Base-by-base conservation (phyloP, 2,797 vertebrate species). In the Pangasius djambal region DNA sequence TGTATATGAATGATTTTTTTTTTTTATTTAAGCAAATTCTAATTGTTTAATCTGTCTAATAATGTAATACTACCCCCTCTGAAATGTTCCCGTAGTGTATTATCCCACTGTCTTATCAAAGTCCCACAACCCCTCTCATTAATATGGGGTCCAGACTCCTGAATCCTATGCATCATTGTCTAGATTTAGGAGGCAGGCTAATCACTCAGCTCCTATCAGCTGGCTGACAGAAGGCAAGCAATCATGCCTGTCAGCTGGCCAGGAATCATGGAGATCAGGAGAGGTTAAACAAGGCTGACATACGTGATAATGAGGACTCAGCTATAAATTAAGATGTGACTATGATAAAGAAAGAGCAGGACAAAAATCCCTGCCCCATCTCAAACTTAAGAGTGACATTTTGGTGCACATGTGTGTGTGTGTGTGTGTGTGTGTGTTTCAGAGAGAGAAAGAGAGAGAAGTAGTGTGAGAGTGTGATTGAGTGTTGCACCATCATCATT, bases 291-390 rank as follows among this genome's bases (percentile, higher is more conserved):
- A 96, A 97, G 95, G 95, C 97, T 97, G 97, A 98, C 97, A 97
- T 97, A 96, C 95, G 96, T 95, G 97, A 97, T 97, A 97, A 96
- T 96, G 96, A 97, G 95, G 96, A 97, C 97, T 97, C 96, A 96
- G 95, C 97, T 96, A 97, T 98, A 98, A 97, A 98, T 98, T 98
- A 98, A 97, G 97, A 98, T 98, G 95, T 95, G 96, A 96, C 95
- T 95, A 95, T 93, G 97, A 97, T 97, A 97, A 95, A 95, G 89
- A 96, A 95, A 95, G 83, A 96, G 96, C 44, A 69, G 96, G 95
- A 95, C 94, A 96, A 94, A 93, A 94, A 96, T 96, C 59, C 83
- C 78, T 70, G 63, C 40, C 28, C 63, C 48, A 85, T 96, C 95
- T 95, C 4, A 70, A 70, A 85, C 65, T 85, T 82, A 82, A 81